These are phyloP conservation scores for Luperina testacea DNA, from an alignment of 2,888 invertebrate genomes.

Conservation along the genomic window DNA sequence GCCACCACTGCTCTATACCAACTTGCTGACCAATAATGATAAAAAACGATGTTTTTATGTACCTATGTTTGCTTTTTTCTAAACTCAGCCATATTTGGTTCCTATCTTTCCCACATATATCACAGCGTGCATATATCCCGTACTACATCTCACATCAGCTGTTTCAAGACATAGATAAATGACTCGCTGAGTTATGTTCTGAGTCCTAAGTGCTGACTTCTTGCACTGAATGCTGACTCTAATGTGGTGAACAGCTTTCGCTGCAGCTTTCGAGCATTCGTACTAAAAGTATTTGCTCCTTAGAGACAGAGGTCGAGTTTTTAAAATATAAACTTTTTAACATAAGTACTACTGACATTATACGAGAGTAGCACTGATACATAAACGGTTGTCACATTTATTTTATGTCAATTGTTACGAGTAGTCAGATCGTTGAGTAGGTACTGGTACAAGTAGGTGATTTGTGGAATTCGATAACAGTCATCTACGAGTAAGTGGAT, in stretches of 20 bases:
- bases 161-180: slow-evolving; percentile 46
- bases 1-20: too few relatives aligned
- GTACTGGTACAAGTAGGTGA: neutral
- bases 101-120: slow-evolving; percentile 16
- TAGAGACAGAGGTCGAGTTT: neutral
- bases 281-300: slow-evolving; percentile 34
- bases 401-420: neutral
- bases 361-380: neutral
- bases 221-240: slow-evolving; percentile 34
- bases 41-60: neutral
- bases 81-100: neutral
- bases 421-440: slow-evolving; percentile 7
- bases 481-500: too few relatives aligned
- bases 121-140: slow-evolving; percentile 20
- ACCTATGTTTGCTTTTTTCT: neutral
- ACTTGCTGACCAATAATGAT: neutral
- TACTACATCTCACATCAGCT: slow-evolving; percentile 38
- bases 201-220: slow-evolving; percentile 32
- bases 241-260: slow-evolving; percentile 1
- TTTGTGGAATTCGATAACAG: neutral
- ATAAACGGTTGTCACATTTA: neutral
- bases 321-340: slow-evolving; percentile 7
- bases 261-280: too few relatives aligned
- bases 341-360: neutral
- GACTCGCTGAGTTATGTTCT: slow-evolving; percentile 20